Base-by-base conservation (phyloP, 2,888 invertebrate genomes). In the Acrocyrtus sp. region DNA sequence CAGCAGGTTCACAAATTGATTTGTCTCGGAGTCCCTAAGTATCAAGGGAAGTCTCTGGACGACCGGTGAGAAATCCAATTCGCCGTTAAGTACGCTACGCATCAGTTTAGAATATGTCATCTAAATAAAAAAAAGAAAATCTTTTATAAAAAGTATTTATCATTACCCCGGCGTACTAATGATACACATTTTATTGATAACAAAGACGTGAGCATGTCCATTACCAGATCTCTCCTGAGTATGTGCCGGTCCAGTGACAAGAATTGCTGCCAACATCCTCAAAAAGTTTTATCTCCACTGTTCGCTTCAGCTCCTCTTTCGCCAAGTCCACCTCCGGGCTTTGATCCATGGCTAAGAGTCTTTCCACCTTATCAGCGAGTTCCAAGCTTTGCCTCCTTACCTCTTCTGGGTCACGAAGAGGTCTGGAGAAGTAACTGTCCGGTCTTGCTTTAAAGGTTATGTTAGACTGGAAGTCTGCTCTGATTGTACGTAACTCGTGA, bases 71-170 rank as follows among this genome's bases (percentile, higher is more conserved):
- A 80, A 81, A 51, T 81, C 79, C 41, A 81, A 5, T 48, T 79
- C 73, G 26, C 79, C 79, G 58, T 80, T 81, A 2, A 81, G 58
- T 3, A 78, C 78, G 6, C 68, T 60, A 24, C 63, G 68, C 81
- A 81, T 81, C 19, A 81, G 57, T 69, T 63, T 78, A 22, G 80
- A 76, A 50, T n/a, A n/a, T n/a, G n/a, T n/a, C n/a, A n/a, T n/a
- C n/a, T n/a, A n/a, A n/a, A n/a, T n/a, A n/a, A n/a, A n/a, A n/a
- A n/a, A n/a, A n/a, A n/a, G n/a, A n/a, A n/a, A n/a, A n/a, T n/a
- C n/a, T n/a, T n/a, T n/a, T n/a, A n/a, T n/a, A n/a, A n/a, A n/a
- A n/a, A n/a, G n/a, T n/a, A n/a, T n/a, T n/a, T n/a, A n/a, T n/a
- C n/a, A n/a, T n/a, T n/a, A n/a, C n/a, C n/a, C n/a, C n/a, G n/a